Evolutionary conservation across 2,797 vertebrate genomes (phyloP), one percentile per base, ranked within the genome.

Genomic region (Falco rusticolus): DNA sequence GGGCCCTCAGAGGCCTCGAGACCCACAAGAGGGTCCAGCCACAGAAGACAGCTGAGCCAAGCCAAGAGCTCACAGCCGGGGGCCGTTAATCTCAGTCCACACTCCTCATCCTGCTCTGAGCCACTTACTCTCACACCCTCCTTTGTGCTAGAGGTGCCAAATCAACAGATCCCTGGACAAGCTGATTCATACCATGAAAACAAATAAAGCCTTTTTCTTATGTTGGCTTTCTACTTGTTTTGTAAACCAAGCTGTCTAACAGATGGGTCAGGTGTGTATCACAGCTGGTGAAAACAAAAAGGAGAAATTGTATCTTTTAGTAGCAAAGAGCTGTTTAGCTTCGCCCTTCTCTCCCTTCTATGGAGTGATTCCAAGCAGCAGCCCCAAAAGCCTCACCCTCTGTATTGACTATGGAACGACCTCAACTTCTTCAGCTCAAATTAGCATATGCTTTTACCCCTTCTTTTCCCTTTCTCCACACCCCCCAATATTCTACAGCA

Each of bases 191-290:
- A 87, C 48, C 4, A 0, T 2, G 13, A 80, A 75, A 88, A 95
- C 91, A 93, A 91, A 94, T 84, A 64, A 48, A 92, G 72, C 84
- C 19, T 94, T 95, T 92, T 83, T 57, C 89, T 91, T 53, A 80
- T 53, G 83, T 77, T 75, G 77, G 64, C 60, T 93, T 54, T 69
- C 68, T 59, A 65, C 71, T 93, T 69, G 84, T 78, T 96, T 65
- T 81, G 75, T 89, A 92, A 87, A 75, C 61, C 79, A 86, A 85
- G 82, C 91, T 90, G 92, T 83, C 93, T 63, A 78, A 75, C 92
- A 95, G 89, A 94, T 41, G 61, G 76, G 76, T 87, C 91, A 97
- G 94, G 89, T 92, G 57, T 1, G 0, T 14, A 50, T 53, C 28
- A 25, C 31, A 66, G 63, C 61, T 64, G 69, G 61, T 57, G 61